Base-by-base conservation (phyloP, 2,888 invertebrate genomes). In the Drosophila austrosaltans region DNA sequence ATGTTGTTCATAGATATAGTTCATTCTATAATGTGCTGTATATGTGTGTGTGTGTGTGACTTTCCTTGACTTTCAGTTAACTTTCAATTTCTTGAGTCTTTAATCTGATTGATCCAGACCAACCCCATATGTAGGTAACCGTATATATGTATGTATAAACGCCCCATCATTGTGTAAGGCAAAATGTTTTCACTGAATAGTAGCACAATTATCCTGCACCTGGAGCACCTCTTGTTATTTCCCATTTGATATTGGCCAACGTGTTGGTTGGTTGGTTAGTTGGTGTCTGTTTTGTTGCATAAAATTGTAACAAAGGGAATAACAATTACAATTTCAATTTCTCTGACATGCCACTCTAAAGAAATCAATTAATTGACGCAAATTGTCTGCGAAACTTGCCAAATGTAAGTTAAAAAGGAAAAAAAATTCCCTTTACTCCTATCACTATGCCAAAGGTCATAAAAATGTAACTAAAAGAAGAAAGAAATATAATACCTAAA, bases 311-410 rank as follows among this genome's bases (percentile, higher is more conserved):
- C 63, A 73, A 75, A 65, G 69, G 32, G 42, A 74, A 72, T 66
- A 58, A 53, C 69, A 68, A 69, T 39, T 65, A 53, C 69, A 68
- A 69, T 39, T 65, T 77, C 48, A 48, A 48, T 22, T 12, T 65
- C 72, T 44, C 72, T 44, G 36, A 61, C 32, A 69, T 75, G 71
- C 62, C 58, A 48, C 32, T 48, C 48, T 48, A 25, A 60, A 69
- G 73, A 79, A 81, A 86, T 83, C 81, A 83, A 83, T 81, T 86
- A 86, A 83, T 79, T 81, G 81, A 72, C 75, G 79, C 73, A 82
- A 83, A 86, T 83, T 83, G 87, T 81, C 87, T 83, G 83, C 87
- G 83, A 83, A 83, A 69, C n/a, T 60, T 42, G 44, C 71, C 79
- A 79, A 79, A 70, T 86, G 80, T 78, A 61, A 53, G 30, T 32